Base-by-base conservation (phyloP, 2,113 vertebrate species). In the Lycaon pictus region DNA sequence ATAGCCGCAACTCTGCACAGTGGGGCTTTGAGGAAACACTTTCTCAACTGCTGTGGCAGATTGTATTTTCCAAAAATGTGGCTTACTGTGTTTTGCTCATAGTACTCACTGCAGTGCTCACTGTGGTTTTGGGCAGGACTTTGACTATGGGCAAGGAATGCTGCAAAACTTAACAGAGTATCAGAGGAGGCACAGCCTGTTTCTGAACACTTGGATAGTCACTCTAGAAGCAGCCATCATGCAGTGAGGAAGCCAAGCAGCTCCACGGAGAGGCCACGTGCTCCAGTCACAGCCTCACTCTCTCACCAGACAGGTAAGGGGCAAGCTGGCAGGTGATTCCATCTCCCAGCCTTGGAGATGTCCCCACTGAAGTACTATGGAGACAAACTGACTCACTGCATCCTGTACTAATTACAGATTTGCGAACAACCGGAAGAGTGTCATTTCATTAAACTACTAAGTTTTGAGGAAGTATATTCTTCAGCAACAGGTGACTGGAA, bases 211-310 rank as follows among this genome's bases (percentile, higher is more conserved):
- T 22, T 11, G 9, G 4, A 32, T n/a, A 43, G 4, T n/a, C 7
- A 1, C 22, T 63, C 51, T 74, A 13, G 16, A 32, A 65, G n/a
- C 20, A 43, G 53, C 17, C 20, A 23, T n/a, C 1, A 5, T 25
- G 55, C 55, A 29, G 11, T 23, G 35, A 74, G 17, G 55, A 90
- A 71, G 27, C 17, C 35, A 71, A 23, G 51, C 0, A 56, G n/a
- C 17, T 76, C 56, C 32, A 55, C 0, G 8, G 32, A 27, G 25
- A 63, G 43, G 19, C 11, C 10, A 8, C 0, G 0, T 69, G n/a
- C n/a, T 76, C 56, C 20, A 76, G 25, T 7, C 8, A 0, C 7
- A 69, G 32, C 55, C 11, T 56, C 15, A 7, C 53, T 67, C 72
- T 62, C 63, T 17, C 51, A 60, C n/a, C 43, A 20, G 51, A 72